Base-by-base conservation (phyloP, 2,888 invertebrate species). In the Encarsia formosa region DNA sequence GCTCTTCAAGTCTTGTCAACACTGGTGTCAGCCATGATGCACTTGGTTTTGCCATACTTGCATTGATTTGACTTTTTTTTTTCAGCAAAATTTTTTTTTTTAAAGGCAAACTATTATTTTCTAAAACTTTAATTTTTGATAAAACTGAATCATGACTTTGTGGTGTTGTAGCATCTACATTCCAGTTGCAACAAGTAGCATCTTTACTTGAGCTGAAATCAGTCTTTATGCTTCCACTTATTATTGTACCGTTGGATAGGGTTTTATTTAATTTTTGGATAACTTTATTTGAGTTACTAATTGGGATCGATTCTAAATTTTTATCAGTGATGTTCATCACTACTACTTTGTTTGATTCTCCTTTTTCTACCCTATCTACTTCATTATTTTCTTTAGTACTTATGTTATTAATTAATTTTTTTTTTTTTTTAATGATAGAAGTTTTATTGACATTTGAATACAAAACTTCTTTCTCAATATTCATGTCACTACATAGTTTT, bases 1-100 rank as follows among this genome's bases (percentile, higher is more conserved):
- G 59, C 20, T 60, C 57, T 32, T 62, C 59, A 35, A 66, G 43
- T 41, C 65, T 66, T 13, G 59, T 61, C 16, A 64, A 18, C 22
- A 64, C 63, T 6, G 68, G 64, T 32, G 56, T 54, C 32, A 66
- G 52, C 60, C 62, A 62, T 29, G 50, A 50, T 42, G 56, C 51
- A 53, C 34, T 59, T 53, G 16, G 38, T 45, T 40, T 23, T 37
- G n/a, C n/a, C n/a, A n/a, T n/a, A n/a, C n/a, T n/a, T n/a, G n/a
- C n/a, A 40, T 15, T 8, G 37, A 31, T 13, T 26, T 18, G 13
- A 24, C 44, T 38, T 29, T 2, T 15, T 22, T 19, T 56, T 49
- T 34, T 49, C 31, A 19, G 18, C 2, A n/a, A 4, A 18, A 16
- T 19, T 40, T 46, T 13, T 20, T 32, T 40, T 47, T 52, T 11